Evolutionary conservation across 2,888 invertebrate genomes (phyloP), one percentile per base, ranked within the genome.

Genomic region (Mesopsocus fuscifrons): DNA sequence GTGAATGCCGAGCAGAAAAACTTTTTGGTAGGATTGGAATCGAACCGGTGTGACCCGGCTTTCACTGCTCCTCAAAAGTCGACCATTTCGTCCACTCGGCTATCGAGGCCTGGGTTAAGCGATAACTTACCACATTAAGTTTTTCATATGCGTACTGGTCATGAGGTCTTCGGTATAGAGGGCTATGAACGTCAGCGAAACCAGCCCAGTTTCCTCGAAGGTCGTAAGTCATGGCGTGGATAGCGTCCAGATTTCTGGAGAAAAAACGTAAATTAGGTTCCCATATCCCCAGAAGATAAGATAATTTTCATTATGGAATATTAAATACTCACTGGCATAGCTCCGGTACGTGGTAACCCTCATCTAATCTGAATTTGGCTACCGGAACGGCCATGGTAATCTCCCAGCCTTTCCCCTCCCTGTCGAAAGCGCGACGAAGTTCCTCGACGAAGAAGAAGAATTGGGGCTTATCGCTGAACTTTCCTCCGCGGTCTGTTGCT

Each of bases 141-240:
- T 78, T 83, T 56, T 85, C 87, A 54, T 88, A 89, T 15, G 84
- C 85, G 68, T 77, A 88, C 57, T 87, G 84, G 59, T 89, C 88
- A 54, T 84, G 83, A 0, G 84, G 80, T 38, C 89, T 68, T 55
- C 75, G 81, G 59, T 84, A 85, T 1, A 89, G 64, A 1, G 88
- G 83, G 52, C 87, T 87, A 57, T 89, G 89, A 0, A 79, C 77
- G 55, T 89, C 88, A 1, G 88, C 87, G 55, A 87, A 87, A 13
- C 89, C 88, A 1, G 82, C 87, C 88, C 88, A 88, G 58, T 85
- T 85, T 11, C 85, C 85, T 47, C 85, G 69, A 38, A 85, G 66
- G 60, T 85, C 85, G 57, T 85, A 85, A 0, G 83, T 74, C 85
- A 85, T 85, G 34, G 80, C 83, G 56, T 85, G 84, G 43, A 85